These are phyloP conservation scores for Argyra leucocephala DNA, from an alignment of 2,888 invertebrate species.

Conservation along the genomic window DNA sequence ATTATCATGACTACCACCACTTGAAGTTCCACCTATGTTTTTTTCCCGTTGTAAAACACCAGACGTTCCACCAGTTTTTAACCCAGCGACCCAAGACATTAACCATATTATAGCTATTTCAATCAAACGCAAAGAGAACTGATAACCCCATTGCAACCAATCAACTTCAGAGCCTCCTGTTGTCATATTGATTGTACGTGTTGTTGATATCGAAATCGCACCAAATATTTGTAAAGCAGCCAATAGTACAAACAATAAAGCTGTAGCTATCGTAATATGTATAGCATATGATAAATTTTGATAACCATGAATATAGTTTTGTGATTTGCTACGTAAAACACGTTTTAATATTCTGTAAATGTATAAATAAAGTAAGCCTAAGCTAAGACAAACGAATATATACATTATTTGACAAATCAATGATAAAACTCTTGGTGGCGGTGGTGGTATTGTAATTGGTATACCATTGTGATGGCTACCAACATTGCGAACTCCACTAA, in stretches of 20 bases:
- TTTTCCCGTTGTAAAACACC: conserved; percentile 6
- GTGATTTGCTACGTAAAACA: conserved; percentile 64
- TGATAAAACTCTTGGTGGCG: conserved; percentile 52
- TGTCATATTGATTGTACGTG: conserved; percentile 37
- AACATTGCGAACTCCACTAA: conserved; percentile 26
- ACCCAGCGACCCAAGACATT: conserved; percentile 77
- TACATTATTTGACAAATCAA: conserved; percentile 77
- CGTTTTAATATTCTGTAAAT: conserved; percentile 69
- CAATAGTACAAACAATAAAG: conserved; percentile 71
- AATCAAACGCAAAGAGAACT: conserved; percentile 71
- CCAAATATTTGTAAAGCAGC: conserved; percentile 79
- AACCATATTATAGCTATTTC: conserved; percentile 81
- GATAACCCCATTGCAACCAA: conserved; percentile 90
- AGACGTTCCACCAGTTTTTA: conserved; percentile 46
- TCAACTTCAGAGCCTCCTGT: conserved; percentile 50
- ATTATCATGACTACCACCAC: conserved; percentile 22
- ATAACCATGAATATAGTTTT: conserved; percentile 68
- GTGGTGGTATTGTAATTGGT: conserved; percentile 29
- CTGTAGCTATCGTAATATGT: conserved; percentile 79
- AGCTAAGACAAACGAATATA: conserved; percentile 70
- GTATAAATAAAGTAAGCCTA: conserved; percentile 77
- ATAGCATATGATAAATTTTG: conserved; percentile 78
- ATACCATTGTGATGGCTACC: conserved; percentile 23
- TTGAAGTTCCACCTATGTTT: conserved; percentile 1
- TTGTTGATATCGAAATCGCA: conserved; percentile 53